Evolutionary conservation across 1,140 invertebrate species (phyloP).

Genomic region (Yoshiicerus persimilis): DNA sequence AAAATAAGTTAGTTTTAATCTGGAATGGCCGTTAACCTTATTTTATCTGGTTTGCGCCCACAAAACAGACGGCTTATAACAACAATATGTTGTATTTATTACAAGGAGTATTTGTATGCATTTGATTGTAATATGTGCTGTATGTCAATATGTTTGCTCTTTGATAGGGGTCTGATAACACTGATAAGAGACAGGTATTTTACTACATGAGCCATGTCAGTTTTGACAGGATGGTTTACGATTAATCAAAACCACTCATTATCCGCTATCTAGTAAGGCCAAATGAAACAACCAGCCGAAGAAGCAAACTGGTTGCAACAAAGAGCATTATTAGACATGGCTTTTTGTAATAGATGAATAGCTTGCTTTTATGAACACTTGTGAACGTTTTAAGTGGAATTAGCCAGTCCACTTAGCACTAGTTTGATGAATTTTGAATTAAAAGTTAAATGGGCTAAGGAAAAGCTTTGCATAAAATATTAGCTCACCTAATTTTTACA

Average conservation of each 20-base stretch:
- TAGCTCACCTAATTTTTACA: background rate
- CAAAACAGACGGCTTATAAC: no score
- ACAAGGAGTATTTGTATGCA: no score
- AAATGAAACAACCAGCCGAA: background rate
- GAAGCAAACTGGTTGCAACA: no score
- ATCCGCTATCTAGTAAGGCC: background rate
- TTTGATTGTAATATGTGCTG: background rate
- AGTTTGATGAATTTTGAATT: background rate
- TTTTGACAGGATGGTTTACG: background rate
- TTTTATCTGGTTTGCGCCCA: no score
- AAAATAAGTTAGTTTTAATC: no score
- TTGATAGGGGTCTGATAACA: background rate
- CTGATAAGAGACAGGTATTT: background rate
- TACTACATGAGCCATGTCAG: background rate
- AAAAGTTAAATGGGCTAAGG: background rate
- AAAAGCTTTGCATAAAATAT: background rate
- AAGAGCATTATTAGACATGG: no score
- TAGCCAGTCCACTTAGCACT: no score
- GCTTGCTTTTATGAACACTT: no score
- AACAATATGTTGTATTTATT: no score
- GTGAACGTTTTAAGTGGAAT: no score
- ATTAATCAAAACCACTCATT: background rate
- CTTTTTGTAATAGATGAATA: no score
- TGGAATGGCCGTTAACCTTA: no score
- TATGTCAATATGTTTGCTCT: background rate